These are phyloP conservation scores for Muscina levida DNA, from an alignment of 2,888 invertebrate species.

Conservation along the genomic window DNA sequence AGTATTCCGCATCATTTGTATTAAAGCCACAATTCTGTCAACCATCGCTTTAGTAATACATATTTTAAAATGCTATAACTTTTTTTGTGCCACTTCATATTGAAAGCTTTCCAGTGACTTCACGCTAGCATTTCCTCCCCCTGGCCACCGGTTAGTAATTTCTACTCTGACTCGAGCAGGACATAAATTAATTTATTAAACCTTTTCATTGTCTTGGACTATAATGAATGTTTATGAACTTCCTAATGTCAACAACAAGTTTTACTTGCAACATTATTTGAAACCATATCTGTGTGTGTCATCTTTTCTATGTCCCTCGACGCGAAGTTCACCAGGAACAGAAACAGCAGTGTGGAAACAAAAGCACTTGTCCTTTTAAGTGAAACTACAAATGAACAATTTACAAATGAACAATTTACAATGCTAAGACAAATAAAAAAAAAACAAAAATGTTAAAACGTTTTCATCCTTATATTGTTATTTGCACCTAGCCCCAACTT, in stretches of 20 bases:
- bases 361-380: not conserved
- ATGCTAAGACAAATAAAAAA: not conserved
- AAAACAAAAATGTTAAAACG: constrained; percentile 10
- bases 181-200: constrained; percentile 35
- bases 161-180: not conserved
- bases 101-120: too few species aligned
- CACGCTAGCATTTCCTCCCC: too few species aligned
- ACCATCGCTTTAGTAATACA: too few species aligned
- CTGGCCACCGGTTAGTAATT: not conserved
- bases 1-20: too few species aligned
- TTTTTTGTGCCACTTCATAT: too few species aligned
- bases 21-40: too few species aligned
- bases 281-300: too few species aligned
- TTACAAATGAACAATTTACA: not conserved
- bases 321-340: too few species aligned
- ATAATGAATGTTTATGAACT: constrained; percentile 59
- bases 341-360: not conserved
- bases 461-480: not conserved
- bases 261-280: too few species aligned
- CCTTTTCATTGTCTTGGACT: not conserved
- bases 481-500: not conserved
- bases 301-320: too few species aligned
- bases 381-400: not conserved
- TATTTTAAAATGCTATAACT: too few species aligned
- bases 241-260: constrained; percentile 52